Evolutionary conservation across 2,888 invertebrate genomes (phyloP).

Genomic region (Anticlea derivata): DNA sequence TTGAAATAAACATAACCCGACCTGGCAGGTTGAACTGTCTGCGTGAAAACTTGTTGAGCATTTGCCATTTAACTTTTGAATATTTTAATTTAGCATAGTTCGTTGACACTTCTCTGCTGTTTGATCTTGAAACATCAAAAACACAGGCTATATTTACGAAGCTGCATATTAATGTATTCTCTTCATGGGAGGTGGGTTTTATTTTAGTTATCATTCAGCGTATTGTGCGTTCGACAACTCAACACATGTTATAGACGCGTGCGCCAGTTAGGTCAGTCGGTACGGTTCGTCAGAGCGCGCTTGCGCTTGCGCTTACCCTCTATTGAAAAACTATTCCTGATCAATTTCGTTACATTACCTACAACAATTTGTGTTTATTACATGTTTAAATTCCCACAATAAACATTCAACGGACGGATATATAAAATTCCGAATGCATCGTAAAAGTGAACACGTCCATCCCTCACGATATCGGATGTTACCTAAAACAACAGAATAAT

Average conservation of each 20-base stretch:
- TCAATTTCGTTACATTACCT: slow-evolving; percentile 16
- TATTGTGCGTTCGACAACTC: slow-evolving; percentile 57
- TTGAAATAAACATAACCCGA: slow-evolving; percentile 2
- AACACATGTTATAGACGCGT: slow-evolving; percentile 57
- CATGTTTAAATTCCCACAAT: background rate
- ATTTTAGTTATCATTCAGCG: slow-evolving; percentile 76
- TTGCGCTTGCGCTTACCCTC: slow-evolving; percentile 57
- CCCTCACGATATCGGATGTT: slow-evolving; percentile 34
- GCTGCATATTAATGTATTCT: slow-evolving; percentile 39
- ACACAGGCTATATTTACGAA: slow-evolving; percentile 33
- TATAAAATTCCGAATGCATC: slow-evolving; percentile 7
- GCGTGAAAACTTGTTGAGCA: slow-evolving; percentile 24
- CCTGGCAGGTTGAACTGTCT: slow-evolving; percentile 18
- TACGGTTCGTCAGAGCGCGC: slow-evolving; percentile 62
- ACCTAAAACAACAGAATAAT: slow-evolving; percentile 49
- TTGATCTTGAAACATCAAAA: slow-evolving; percentile 42
- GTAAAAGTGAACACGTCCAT: slow-evolving; percentile 13
- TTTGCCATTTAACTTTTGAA: slow-evolving; percentile 25
- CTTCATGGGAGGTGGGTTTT: slow-evolving; percentile 70
- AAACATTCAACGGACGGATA: background rate
- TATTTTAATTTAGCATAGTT: slow-evolving; percentile 32
- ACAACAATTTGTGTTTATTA: slow-evolving; percentile 32
- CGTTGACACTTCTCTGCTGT: slow-evolving; percentile 32
- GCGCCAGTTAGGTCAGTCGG: slow-evolving; percentile 63
- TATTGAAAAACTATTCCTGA: slow-evolving; percentile 25